Conservation (phyloP, 2,797 vertebrate species). For the Yasuhikotakia modesta region DNA sequence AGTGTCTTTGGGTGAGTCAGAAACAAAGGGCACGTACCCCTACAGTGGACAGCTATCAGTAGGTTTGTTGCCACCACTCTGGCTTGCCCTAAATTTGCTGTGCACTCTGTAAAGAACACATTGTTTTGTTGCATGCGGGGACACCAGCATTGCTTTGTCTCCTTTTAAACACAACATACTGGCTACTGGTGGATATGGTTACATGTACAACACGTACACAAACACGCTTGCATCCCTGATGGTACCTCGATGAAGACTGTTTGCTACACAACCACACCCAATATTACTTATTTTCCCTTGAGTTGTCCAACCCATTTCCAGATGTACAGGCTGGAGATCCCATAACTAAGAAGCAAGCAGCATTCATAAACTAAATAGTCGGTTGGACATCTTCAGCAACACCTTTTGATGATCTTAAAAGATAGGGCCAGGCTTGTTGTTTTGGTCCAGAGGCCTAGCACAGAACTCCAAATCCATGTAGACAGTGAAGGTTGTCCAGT, state of each 20-base stretch:
- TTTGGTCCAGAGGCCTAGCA: neutral
- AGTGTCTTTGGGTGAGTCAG: slow-evolving; percentile 25
- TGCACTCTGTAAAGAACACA: slow-evolving; percentile 31
- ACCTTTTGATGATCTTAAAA: too few relatives aligned
- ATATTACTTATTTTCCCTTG: neutral
- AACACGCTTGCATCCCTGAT: neutral
- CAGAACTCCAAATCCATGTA: neutral
- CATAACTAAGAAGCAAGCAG: neutral
- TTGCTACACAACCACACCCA: slow-evolving; percentile 22
- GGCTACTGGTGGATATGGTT: slow-evolving; percentile 4
- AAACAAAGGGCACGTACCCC: slow-evolving; percentile 22
- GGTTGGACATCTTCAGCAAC: neutral
- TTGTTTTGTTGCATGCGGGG: slow-evolving; percentile 4
- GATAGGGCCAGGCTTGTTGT: too few relatives aligned
- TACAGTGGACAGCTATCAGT: slow-evolving; percentile 4
- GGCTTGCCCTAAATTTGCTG: slow-evolving; percentile 39
- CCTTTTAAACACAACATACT: slow-evolving; percentile 41
- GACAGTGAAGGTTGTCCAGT: slow-evolving; percentile 34
- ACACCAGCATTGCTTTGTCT: too few relatives aligned
- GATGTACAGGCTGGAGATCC: neutral
- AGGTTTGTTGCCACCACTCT: slow-evolving; percentile 20
- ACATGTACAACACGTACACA: slow-evolving; percentile 14
- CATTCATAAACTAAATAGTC: neutral
- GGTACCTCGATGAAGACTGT: neutral
- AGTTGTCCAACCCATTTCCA: neutral